Evolutionary conservation across 2,888 invertebrate genomes (phyloP).

Genomic region (Gymnocheta viridis): DNA sequence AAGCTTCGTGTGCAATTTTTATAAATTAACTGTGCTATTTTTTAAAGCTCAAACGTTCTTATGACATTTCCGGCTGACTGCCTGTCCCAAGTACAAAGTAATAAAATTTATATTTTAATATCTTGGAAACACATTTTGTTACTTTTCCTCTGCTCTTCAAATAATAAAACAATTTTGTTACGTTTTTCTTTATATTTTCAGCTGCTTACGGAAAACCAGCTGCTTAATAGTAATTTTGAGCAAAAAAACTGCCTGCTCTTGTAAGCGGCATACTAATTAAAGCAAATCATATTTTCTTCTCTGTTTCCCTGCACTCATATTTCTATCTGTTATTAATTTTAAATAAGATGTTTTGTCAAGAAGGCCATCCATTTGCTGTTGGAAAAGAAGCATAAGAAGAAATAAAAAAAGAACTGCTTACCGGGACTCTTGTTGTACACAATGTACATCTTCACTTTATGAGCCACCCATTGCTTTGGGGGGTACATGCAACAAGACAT

Average conservation of each 20-base stretch:
- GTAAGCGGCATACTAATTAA: slow-evolving; percentile 55
- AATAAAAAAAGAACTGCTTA: not conserved
- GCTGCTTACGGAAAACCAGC: not conserved
- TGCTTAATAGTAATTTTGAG: slow-evolving; percentile 23
- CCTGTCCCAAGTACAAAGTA: too few relatives aligned
- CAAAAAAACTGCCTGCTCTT: not conserved
- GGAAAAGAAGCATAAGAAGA: not conserved
- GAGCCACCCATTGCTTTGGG: slow-evolving; percentile 53
- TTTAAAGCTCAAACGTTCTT: not conserved
- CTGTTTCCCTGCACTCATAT: not conserved
- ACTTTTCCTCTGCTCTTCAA: not conserved
- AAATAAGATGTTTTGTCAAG: slow-evolving; percentile 40
- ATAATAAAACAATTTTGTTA: not conserved
- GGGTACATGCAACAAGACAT: slow-evolving; percentile 63
- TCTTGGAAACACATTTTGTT: not conserved
- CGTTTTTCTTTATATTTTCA: not conserved
- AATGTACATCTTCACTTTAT: slow-evolving; percentile 45
- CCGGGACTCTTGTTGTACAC: slow-evolving; percentile 34
- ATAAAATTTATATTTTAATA: not conserved
- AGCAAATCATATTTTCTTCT: slow-evolving; percentile 24
- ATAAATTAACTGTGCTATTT: too few relatives aligned
- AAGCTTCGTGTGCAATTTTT: too few relatives aligned
- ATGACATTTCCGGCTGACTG: slow-evolving; percentile 3
- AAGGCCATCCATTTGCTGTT: slow-evolving; percentile 36
- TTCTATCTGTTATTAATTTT: slow-evolving; percentile 21